Percentiles rank a stretch among this genome's conserved stretches.
phyloP scores from a whole-genome alignment of 2,797 vertebrate genomes.

The Pipistrellus pygmaeus region DNA sequence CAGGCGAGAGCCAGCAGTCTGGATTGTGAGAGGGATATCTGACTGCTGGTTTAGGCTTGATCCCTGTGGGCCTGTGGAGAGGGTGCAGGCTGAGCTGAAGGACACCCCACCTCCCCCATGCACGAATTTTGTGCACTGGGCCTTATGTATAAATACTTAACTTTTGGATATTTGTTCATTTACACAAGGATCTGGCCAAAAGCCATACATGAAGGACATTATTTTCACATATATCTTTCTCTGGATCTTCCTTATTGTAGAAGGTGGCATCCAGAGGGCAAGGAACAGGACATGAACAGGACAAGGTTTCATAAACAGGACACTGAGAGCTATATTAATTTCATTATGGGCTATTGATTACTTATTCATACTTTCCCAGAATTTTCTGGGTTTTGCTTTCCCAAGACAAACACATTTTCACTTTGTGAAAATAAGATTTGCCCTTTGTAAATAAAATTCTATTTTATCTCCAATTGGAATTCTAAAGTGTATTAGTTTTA shows the following conservation, averaged over 20 bases:
- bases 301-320: conserved; percentile 18
- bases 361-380: not conserved
- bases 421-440: conserved; percentile 44
- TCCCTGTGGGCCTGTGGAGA: too few relatives aligned
- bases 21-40: too few relatives aligned
- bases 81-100: too few relatives aligned
- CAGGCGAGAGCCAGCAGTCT: too few relatives aligned
- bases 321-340: not conserved
- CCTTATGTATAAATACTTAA: not conserved
- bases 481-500: conserved; percentile 78
- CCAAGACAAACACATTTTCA: conserved; percentile 53
- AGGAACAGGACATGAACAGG: not conserved
- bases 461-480: conserved; percentile 81
- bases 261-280: not conserved
- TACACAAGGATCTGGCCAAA: not conserved
- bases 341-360: not conserved
- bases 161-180: not conserved
- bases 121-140: too few relatives aligned
- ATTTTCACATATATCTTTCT: not conserved
- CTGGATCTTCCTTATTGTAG: not conserved
- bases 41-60: too few relatives aligned
- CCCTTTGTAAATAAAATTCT: conserved; percentile 80
- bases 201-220: not conserved
- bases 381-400: conserved; percentile 57
- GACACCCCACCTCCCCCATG: too few relatives aligned